Evolutionary conservation across 2,113 vertebrate genomes (phyloP).

Genomic region (Burhinus bistriatus): DNA sequence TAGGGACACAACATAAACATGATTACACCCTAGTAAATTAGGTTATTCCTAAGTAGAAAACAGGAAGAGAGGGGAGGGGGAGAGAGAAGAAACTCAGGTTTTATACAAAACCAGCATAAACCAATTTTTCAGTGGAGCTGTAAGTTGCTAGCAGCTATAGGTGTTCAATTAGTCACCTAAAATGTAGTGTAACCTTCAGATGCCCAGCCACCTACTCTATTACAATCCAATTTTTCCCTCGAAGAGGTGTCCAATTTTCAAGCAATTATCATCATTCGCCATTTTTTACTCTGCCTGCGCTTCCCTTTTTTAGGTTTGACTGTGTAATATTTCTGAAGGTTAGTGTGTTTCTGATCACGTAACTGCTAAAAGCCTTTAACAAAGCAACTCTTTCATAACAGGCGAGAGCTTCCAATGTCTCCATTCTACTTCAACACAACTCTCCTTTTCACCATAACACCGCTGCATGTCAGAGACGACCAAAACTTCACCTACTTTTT

Average conservation of each 20-base stretch:
- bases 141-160: not conserved
- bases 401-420: not conserved
- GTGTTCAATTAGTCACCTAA: not conserved
- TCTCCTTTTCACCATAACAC: not conserved
- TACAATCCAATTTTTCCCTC: not conserved
- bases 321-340: not conserved
- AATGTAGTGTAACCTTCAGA: not conserved
- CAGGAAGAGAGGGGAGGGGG: not conserved
- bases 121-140: not conserved
- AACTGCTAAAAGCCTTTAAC: not conserved
- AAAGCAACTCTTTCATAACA: not conserved
- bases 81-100: not conserved
- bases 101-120: not conserved
- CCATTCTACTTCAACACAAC: not conserved
- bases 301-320: not conserved
- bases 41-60: not conserved
- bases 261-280: not conserved
- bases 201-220: not conserved
- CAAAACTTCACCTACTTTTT: not conserved
- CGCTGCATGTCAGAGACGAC: not conserved
- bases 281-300: not conserved
- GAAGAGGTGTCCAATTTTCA: not conserved
- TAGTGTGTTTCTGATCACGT: not conserved
- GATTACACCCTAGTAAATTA: not conserved
- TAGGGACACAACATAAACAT: not conserved